Evolutionary conservation across 1,140 invertebrate species (phyloP).

Genomic region (Lycorma delicatula): DNA sequence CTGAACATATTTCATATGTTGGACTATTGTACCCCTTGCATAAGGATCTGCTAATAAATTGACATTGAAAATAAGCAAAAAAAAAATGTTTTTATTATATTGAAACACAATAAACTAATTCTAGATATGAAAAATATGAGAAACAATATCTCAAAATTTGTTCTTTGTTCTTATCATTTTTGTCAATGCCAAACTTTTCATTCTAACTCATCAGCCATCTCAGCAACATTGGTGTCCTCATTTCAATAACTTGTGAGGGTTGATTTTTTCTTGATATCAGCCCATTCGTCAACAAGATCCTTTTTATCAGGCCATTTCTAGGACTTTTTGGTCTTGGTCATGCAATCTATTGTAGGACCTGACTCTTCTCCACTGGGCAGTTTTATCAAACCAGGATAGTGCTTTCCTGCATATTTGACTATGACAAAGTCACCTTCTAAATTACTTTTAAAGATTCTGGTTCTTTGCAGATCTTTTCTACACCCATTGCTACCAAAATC

Average conservation of each 20-base stretch:
- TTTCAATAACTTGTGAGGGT: constrained; percentile 4
- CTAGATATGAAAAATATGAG: neutral
- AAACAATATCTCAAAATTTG: no score
- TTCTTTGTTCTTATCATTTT: no score
- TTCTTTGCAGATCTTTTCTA: neutral
- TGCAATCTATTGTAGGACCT: no score
- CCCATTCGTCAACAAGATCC: constrained; percentile 11
- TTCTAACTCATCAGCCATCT: neutral
- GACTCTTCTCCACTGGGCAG: no score
- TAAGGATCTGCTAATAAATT: neutral
- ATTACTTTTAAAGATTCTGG: neutral
- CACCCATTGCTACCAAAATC: neutral
- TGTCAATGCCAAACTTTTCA: no score
- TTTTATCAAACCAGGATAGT: no score
- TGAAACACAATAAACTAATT: neutral
- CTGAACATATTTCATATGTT: neutral
- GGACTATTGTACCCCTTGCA: neutral
- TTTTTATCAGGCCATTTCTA: constrained; percentile 15
- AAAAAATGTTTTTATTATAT: neutral
- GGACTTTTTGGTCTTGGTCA: constrained; percentile 12
- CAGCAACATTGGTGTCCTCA: neutral
- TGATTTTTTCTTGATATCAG: constrained; percentile 8
- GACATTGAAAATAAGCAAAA: neutral
- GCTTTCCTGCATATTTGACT: neutral
- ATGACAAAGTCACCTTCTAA: constrained; percentile 11